phyloP scores from a whole-genome alignment of 2,797 vertebrate species.

The Myotis findleyi region DNA sequence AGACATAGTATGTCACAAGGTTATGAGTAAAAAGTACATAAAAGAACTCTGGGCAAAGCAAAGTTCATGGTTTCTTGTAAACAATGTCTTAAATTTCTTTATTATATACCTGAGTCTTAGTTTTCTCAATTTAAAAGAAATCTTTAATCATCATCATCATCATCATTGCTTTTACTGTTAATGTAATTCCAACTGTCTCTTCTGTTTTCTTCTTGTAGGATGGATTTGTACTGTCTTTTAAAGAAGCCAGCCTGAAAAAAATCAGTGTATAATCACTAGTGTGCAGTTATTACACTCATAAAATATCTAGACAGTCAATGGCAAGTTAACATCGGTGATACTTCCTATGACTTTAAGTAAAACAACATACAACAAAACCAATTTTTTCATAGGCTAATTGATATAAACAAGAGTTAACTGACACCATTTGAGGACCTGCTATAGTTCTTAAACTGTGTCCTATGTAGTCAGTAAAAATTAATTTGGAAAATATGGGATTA shows the following conservation, averaged over 20 bases:
- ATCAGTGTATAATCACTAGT: slow-evolving; percentile 68
- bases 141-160: slow-evolving; percentile 78
- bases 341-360: neutral
- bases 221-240: slow-evolving; percentile 90
- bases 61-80: slow-evolving; percentile 64
- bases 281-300: neutral
- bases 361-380: neutral
- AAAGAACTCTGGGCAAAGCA: neutral
- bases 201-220: slow-evolving; percentile 84
- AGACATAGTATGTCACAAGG: slow-evolving; percentile 29
- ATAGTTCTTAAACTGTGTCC: neutral
- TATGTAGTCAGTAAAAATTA: neutral
- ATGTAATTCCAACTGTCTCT: slow-evolving; percentile 96
- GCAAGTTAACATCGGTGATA: neutral
- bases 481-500: neutral
- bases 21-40: neutral
- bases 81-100: slow-evolving; percentile 66
- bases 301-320: neutral
- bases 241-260: slow-evolving; percentile 96
- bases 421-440: neutral
- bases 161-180: slow-evolving; percentile 87
- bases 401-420: neutral
- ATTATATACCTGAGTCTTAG: slow-evolving; percentile 70
- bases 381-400: neutral
- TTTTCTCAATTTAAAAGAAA: slow-evolving; percentile 72